Conservation (phyloP, 1,140 invertebrate species). For the Bombus soroeensis region DNA sequence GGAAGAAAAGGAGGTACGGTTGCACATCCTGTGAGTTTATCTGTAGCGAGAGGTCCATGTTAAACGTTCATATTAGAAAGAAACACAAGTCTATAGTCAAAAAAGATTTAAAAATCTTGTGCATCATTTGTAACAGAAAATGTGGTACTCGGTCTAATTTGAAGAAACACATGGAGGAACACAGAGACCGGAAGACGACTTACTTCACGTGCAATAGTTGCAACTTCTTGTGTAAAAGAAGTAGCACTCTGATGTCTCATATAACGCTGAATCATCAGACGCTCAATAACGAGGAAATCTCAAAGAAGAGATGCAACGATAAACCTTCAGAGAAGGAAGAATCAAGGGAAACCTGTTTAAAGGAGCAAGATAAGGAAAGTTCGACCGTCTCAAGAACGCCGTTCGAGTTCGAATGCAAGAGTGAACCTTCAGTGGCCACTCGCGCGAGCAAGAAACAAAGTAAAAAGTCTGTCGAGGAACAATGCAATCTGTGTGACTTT, state of each 20-base stretch:
- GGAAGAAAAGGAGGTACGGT: slow-evolving; percentile 19
- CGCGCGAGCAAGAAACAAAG: background rate
- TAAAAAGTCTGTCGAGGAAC: slow-evolving; percentile 27
- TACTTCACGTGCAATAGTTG: slow-evolving; percentile 52
- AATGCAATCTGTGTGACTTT: slow-evolving; percentile 80
- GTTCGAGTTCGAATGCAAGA: background rate
- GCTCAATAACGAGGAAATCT: background rate
- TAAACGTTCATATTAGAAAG: slow-evolving; percentile 38
- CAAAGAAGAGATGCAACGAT: slow-evolving; percentile 12
- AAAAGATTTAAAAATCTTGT: background rate
- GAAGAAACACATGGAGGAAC: slow-evolving; percentile 24
- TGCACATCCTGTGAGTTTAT: slow-evolving; percentile 53
- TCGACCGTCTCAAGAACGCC: background rate
- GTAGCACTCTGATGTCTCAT: slow-evolving; percentile 58
- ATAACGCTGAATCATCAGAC: slow-evolving; percentile 42
- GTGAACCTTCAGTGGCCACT: background rate
- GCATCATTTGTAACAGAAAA: slow-evolving; percentile 10
- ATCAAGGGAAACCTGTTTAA: background rate
- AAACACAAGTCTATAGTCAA: slow-evolving; percentile 6
- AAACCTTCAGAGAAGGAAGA: background rate
- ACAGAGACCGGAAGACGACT: slow-evolving; percentile 1
- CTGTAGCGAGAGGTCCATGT: slow-evolving; percentile 13
- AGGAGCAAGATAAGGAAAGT: background rate
- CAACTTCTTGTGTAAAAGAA: slow-evolving; percentile 56
- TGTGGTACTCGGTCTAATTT: background rate